Conservation (phyloP, 1,140 invertebrate genomes). For the Telenomus remus region DNA sequence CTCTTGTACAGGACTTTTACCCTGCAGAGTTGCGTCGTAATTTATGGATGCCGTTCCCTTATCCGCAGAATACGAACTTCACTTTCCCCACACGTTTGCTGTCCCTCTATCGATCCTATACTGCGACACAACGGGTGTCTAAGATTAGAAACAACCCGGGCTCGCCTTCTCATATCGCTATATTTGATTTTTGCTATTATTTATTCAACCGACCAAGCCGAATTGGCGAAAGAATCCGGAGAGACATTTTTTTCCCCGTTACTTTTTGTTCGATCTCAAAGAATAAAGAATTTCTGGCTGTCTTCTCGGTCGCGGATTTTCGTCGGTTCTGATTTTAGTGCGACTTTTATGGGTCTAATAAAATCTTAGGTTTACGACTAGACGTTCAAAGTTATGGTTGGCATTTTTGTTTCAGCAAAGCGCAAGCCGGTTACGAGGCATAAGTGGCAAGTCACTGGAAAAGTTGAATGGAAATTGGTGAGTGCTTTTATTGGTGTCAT, state of each 20-base stretch:
- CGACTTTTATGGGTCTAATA: conserved; percentile 15
- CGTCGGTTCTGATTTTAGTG: too few relatives aligned
- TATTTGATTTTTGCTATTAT: conserved; percentile 4
- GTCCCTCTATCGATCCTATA: conserved; percentile 74
- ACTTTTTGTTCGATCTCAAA: not conserved
- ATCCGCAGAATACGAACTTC: conserved; percentile 75
- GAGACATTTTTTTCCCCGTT: not conserved
- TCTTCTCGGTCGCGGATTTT: conserved; percentile 2
- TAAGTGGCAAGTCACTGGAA: not conserved
- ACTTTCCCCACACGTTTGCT: conserved; percentile 72
- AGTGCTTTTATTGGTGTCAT: too few relatives aligned
- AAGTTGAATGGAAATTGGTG: too few relatives aligned
- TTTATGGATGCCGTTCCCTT: conserved; percentile 76
- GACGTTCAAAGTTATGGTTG: conserved; percentile 17
- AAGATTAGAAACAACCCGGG: conserved; percentile 48
- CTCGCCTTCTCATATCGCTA: conserved; percentile 17
- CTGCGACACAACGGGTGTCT: conserved; percentile 71
- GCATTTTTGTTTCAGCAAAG: conserved; percentile 15
- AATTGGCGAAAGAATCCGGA: not conserved
- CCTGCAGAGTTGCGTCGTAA: conserved; percentile 74
- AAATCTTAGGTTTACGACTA: conserved; percentile 22
- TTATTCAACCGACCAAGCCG: not conserved
- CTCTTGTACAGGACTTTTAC: conserved; percentile 74
- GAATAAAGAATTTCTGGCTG: not conserved
- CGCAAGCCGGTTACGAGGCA: conserved; percentile 10